Base-by-base conservation (phyloP, 2,113 vertebrate species). In the Opisthocomus hoazin region DNA sequence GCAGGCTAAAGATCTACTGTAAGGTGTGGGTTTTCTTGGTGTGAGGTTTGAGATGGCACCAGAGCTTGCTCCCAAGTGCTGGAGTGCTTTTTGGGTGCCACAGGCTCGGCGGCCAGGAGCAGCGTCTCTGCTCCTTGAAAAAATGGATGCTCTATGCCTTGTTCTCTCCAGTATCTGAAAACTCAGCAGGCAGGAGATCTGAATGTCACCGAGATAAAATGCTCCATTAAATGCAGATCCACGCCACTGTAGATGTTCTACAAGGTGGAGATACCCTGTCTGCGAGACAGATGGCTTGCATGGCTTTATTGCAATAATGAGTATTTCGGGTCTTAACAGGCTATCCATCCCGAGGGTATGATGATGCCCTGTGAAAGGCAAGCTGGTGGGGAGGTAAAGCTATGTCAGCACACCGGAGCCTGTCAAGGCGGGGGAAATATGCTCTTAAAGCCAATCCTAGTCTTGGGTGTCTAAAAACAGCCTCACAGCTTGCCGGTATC, bases 271-370 rank as follows among this genome's bases (percentile, higher is more conserved):
- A 84, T 95, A 83, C 66, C 87, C 82, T 24, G 11, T 79, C 70
- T 83, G 82, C 29, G 87, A 96, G 89, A 87, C 10, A 12, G 87
- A 76, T 87, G 90, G 87, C 50, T 84, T 61, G 84, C 84, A 63
- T 94, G 95, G 96, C 92, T 96, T 95, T 97, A 89, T 95, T 87
- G 91, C 95, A 95, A 86, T 45, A 89, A 78, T 78, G 93, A 91
- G 83, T 92, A 76, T 96, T 96, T 92, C 94, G 87, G 77, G 78
- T 94, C 93, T 84, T 92, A 97, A 81, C 75, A 88, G 95, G 56
- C 71, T 84, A 60, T 86, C 84, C 32, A 21, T 96, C 88, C 90
- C 71, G 93, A 93, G 69, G 65, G 69, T 54, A 70, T 89, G 94
- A 64, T 94, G 66, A 21, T 7, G 46, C 88, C 87, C 27, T 16